Evolutionary conservation across 2,888 invertebrate genomes (phyloP).

Genomic region (Seladonia tumulorum): DNA sequence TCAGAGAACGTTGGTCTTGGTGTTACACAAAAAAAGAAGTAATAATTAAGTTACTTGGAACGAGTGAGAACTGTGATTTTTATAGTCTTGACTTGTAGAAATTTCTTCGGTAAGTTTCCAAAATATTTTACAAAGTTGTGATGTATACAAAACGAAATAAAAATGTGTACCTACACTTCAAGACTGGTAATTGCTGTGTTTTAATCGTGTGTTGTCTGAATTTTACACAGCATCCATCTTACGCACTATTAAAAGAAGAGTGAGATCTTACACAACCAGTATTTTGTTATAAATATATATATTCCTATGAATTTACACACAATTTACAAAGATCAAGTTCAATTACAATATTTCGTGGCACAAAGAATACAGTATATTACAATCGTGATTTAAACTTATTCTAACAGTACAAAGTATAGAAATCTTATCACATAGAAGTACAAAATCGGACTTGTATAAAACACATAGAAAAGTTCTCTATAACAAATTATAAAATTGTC

Average conservation of each 20-base stretch:
- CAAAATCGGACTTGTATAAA: conserved; percentile 4
- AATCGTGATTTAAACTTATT: conserved; percentile 18
- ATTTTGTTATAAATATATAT: conserved; percentile 34
- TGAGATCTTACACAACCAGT: neutral
- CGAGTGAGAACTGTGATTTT: conserved; percentile 74
- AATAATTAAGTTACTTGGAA: conserved; percentile 72
- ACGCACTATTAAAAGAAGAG: neutral
- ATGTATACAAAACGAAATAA: conserved; percentile 71
- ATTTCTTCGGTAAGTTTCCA: conserved; percentile 71
- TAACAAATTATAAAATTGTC: conserved; percentile 70
- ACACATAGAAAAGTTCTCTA: conserved; percentile 50
- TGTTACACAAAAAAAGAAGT: conserved; percentile 54
- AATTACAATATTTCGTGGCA: conserved; percentile 16
- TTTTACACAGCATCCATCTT: neutral
- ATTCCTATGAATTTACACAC: conserved; percentile 19
- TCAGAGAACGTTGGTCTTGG: conserved; percentile 59
- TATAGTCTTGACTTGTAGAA: conserved; percentile 74
- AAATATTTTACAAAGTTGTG: conserved; percentile 72
- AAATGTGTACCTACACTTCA: conserved; percentile 78
- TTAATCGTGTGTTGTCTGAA: conserved; percentile 13
- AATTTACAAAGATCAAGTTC: conserved; percentile 11
- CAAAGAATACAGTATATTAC: conserved; percentile 10
- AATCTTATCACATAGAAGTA: conserved; percentile 1
- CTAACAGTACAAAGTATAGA: neutral
- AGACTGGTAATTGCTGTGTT: conserved; percentile 79